Conservation (phyloP, 2,888 invertebrate species). For the Syrista parreyssii region DNA sequence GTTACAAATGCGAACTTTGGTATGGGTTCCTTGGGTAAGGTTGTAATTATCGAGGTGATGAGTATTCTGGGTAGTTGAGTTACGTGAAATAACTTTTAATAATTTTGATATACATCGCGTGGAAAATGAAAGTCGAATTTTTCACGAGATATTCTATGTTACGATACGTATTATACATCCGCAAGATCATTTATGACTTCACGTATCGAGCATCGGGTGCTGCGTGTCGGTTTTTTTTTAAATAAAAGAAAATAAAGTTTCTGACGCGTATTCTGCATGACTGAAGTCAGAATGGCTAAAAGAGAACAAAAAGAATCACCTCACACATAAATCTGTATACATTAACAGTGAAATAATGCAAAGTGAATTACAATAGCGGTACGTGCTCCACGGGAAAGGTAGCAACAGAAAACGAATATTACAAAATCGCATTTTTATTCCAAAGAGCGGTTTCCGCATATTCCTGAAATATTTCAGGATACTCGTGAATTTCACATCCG, state of each 20-base stretch:
- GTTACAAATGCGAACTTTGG: background rate
- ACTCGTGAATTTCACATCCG: background rate
- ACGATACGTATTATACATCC: background rate
- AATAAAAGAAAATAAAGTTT: background rate
- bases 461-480: background rate
- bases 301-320: background rate
- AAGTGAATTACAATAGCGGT: background rate
- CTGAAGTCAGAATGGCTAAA: background rate
- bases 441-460: background rate
- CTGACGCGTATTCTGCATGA: background rate
- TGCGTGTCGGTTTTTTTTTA: background rate
- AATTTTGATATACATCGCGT: background rate
- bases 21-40: background rate
- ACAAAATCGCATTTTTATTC: background rate
- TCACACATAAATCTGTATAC: background rate
- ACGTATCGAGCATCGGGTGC: background rate
- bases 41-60: background rate
- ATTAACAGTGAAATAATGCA: background rate
- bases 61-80: background rate
- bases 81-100: background rate
- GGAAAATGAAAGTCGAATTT: background rate
- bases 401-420: background rate
- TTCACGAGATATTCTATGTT: background rate
- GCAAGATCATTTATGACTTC: background rate
- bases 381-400: background rate